Evolutionary conservation across 1,140 invertebrate species (phyloP).

Genomic region (Platorchestia sp.): DNA sequence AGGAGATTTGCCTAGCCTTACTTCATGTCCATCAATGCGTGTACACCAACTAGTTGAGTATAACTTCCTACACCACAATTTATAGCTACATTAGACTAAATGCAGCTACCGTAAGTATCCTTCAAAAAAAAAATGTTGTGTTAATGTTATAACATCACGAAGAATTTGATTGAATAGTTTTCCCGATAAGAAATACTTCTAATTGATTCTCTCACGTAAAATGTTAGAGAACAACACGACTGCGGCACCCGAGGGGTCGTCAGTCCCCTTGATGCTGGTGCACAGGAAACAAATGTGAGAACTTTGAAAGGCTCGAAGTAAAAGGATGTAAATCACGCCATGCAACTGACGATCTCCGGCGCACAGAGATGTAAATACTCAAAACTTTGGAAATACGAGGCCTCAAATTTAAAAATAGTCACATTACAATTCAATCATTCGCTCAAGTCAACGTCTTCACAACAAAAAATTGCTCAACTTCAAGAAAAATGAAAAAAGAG

Average conservation of each 20-base stretch:
- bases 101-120: too few species aligned
- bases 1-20: too few species aligned
- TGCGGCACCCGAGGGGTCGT: slow-evolving; percentile 36
- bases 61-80: too few species aligned
- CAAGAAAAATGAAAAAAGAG: neutral
- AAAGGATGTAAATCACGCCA: neutral
- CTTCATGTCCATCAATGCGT: too few species aligned
- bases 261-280: slow-evolving; percentile 4
- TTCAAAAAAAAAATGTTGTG: too few species aligned
- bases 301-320: neutral
- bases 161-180: neutral
- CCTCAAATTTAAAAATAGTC: neutral
- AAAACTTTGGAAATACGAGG: neutral
- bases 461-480: neutral
- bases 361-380: neutral
- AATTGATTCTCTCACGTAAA: neutral
- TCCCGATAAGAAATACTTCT: neutral
- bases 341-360: neutral
- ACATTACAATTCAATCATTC: neutral
- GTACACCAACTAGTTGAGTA: too few species aligned
- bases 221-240: neutral
- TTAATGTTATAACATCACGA: neutral
- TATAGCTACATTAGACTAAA: too few species aligned
- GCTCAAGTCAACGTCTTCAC: neutral
- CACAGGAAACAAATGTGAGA: neutral